Conservation (phyloP, 2,888 invertebrate species). For the Blastobasis adustella region DNA sequence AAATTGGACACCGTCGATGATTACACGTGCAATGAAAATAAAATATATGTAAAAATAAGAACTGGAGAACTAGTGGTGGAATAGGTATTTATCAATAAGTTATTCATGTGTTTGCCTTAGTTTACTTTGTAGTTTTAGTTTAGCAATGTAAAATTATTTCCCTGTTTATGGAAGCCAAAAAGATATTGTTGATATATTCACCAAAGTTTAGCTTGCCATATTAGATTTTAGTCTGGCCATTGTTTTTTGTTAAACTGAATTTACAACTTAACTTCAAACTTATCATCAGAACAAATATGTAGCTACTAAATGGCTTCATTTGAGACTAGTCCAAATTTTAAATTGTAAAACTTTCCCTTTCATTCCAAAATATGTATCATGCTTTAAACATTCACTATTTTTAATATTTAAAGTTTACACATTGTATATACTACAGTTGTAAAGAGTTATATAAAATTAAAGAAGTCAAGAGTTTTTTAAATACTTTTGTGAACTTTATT, state of each 20-base stretch:
- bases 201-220: constrained; percentile 74
- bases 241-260: constrained; percentile 3
- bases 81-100: constrained; percentile 16
- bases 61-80: constrained; percentile 55
- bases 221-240: constrained; percentile 51
- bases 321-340: neutral
- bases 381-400: too few species aligned
- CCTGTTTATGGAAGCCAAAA: constrained; percentile 32
- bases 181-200: constrained; percentile 44
- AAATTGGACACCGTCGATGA: constrained; percentile 47
- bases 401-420: too few species aligned
- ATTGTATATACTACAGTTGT: too few species aligned
- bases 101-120: neutral
- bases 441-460: too few species aligned
- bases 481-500: too few species aligned
- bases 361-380: too few species aligned
- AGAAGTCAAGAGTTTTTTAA: too few species aligned
- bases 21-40: constrained; percentile 42
- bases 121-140: constrained; percentile 7
- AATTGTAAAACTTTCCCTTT: neutral
- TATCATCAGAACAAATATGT: too few species aligned
- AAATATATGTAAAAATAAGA: constrained; percentile 57
- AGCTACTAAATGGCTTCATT: too few species aligned
- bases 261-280: too few species aligned
- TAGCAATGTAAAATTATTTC: constrained; percentile 5